Evolutionary conservation across 1,140 invertebrate species (phyloP).

Genomic region (Vollenhovia emeryi): DNA sequence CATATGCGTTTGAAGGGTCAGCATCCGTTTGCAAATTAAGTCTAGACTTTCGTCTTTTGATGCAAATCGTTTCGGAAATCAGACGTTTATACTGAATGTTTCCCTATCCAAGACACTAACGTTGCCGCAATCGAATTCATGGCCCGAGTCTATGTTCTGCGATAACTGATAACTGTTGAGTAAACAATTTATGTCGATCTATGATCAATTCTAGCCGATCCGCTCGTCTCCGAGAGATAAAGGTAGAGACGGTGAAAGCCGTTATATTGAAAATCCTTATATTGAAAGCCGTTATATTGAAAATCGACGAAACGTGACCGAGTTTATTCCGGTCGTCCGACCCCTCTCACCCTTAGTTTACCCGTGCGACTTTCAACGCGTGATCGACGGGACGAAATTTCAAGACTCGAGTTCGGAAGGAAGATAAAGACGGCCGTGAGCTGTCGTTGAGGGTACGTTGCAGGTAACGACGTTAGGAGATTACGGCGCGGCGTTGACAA

Average conservation of each 20-base stretch:
- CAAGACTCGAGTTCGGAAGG: not conserved
- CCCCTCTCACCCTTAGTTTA: conserved; percentile 4
- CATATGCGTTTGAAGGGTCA: no score
- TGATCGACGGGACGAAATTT: conserved; percentile 56
- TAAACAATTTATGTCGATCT: no score
- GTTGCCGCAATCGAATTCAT: no score
- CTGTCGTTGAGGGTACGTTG: conserved; percentile 23
- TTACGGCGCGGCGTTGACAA: conserved; percentile 55
- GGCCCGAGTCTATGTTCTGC: no score
- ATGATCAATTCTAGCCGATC: not conserved
- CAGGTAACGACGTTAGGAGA: conserved; percentile 60
- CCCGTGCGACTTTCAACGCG: conserved; percentile 18
- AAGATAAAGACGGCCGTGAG: conserved; percentile 25
- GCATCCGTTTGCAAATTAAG: no score
- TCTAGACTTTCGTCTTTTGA: no score
- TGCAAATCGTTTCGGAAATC: no score
- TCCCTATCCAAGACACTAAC: no score
- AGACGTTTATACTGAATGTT: no score
- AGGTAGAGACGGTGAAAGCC: not conserved
- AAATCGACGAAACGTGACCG: conserved; percentile 24
- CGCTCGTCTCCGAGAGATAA: conserved; percentile 2
- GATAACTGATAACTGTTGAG: no score
- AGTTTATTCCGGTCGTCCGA: conserved; percentile 26
- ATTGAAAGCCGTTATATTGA: conserved; percentile 32
- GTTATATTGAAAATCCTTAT: conserved; percentile 31